phyloP scores from a whole-genome alignment of 2,797 vertebrate genomes.

The Spinus olivaceus region DNA sequence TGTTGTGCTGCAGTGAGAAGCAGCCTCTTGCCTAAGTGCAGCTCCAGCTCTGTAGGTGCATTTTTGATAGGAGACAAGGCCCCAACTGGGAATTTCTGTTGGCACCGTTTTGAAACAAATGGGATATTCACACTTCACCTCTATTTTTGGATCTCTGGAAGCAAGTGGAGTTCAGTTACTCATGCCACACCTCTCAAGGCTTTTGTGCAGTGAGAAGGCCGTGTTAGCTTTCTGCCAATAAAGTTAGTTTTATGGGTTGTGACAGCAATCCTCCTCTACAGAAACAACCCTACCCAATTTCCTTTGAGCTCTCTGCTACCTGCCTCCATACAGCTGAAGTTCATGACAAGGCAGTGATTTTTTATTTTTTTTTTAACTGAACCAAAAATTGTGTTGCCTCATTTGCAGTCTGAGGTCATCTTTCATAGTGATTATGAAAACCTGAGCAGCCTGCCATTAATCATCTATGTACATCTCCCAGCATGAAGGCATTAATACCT shows the following conservation, averaged over 20 bases:
- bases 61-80: not conserved
- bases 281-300: not conserved
- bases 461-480: not conserved
- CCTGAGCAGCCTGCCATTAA: not conserved
- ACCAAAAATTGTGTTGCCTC: not conserved
- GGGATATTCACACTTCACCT: conserved; percentile 39
- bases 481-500: not conserved
- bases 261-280: not conserved
- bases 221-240: not conserved
- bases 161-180: conserved; percentile 31
- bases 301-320: not conserved
- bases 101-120: conserved; percentile 30
- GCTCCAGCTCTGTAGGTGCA: not conserved
- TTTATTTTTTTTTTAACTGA: not conserved
- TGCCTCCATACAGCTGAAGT: not conserved
- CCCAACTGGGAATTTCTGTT: conserved; percentile 1
- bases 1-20: not conserved
- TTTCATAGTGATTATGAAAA: not conserved
- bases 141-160: conserved; percentile 51
- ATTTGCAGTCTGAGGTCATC: not conserved
- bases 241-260: not conserved
- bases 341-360: not conserved
- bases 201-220: conserved; percentile 2
- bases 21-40: not conserved
- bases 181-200: not conserved